phyloP scores from a whole-genome alignment of 1,140 invertebrate species.

The Tachypleus tridentatus region DNA sequence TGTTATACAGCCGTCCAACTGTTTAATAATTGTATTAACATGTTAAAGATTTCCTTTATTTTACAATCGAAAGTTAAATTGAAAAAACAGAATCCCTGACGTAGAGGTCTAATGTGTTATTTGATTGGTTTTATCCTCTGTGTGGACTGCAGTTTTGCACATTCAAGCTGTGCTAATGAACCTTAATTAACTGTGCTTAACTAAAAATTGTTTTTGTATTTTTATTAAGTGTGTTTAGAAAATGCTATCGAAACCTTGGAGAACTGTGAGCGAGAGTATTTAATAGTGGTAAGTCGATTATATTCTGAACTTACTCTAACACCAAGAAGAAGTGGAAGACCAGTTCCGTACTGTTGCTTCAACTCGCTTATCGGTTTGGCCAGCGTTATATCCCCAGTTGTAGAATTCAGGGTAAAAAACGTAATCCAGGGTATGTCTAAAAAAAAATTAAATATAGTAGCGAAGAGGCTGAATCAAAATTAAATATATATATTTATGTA shows the following conservation, averaged over 20 bases:
- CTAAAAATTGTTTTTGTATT: conserved; percentile 15
- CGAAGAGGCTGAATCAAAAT: conserved; percentile 18
- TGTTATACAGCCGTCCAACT: no score
- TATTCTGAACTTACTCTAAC: background rate
- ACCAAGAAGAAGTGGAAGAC: background rate
- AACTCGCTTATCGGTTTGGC: conserved; percentile 43
- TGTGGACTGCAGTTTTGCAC: conserved; percentile 14
- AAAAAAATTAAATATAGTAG: background rate
- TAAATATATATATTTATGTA: background rate
- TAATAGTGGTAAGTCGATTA: background rate
- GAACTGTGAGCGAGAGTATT: background rate
- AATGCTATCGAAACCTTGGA: conserved; percentile 27
- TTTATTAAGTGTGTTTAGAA: no score
- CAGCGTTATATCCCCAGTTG: conserved; percentile 48
- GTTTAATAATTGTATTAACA: background rate
- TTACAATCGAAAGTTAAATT: background rate
- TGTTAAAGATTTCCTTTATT: background rate
- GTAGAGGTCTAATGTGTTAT: background rate
- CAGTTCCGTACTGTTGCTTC: background rate
- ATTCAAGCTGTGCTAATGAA: conserved; percentile 21
- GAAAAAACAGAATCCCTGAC: background rate
- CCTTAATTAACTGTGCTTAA: conserved; percentile 26
- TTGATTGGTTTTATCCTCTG: conserved; percentile 17
- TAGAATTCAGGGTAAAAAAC: background rate
- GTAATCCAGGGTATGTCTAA: background rate